These are phyloP conservation scores for Troides aeacus DNA, from an alignment of 2,888 invertebrate species.

Conservation along the genomic window DNA sequence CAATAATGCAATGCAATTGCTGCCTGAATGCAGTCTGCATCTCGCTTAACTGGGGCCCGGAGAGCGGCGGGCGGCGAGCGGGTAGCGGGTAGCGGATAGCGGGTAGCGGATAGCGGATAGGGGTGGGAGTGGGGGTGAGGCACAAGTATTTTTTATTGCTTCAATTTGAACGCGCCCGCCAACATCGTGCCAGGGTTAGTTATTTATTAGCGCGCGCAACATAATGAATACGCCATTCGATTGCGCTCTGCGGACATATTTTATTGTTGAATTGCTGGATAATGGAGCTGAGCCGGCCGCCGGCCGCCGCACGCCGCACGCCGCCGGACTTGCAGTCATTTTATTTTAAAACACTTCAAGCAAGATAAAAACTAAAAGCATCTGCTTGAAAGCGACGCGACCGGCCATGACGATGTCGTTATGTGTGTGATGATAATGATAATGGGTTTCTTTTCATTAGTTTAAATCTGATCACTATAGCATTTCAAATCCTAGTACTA, in stretches of 20 bases:
- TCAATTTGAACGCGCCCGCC: slow-evolving; percentile 9
- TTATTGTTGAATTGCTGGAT: background rate
- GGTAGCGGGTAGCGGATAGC: background rate
- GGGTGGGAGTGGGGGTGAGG: background rate
- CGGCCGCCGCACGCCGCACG: too few relatives aligned
- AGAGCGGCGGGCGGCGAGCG: slow-evolving; percentile 10
- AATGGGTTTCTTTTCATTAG: too few relatives aligned
- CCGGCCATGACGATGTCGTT: too few relatives aligned
- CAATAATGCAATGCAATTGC: slow-evolving; percentile 30
- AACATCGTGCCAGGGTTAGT: slow-evolving; percentile 22
- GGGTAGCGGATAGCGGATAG: background rate
- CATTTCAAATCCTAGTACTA: too few relatives aligned
- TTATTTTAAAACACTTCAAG: too few relatives aligned
- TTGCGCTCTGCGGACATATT: slow-evolving; percentile 9
- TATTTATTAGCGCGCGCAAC: slow-evolving; percentile 15
- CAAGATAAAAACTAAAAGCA: too few relatives aligned
- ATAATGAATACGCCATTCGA: slow-evolving; percentile 25
- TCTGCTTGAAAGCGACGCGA: too few relatives aligned
- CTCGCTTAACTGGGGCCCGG: slow-evolving; percentile 24
- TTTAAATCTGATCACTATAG: too few relatives aligned
- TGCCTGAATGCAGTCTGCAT: slow-evolving; percentile 21
- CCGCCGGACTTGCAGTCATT: too few relatives aligned
- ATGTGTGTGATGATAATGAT: too few relatives aligned
- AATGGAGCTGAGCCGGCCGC: too few relatives aligned
- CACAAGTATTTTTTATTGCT: slow-evolving; percentile 19